Evolutionary conservation across 1,140 invertebrate genomes (phyloP).

Genomic region (Eueides isabella): DNA sequence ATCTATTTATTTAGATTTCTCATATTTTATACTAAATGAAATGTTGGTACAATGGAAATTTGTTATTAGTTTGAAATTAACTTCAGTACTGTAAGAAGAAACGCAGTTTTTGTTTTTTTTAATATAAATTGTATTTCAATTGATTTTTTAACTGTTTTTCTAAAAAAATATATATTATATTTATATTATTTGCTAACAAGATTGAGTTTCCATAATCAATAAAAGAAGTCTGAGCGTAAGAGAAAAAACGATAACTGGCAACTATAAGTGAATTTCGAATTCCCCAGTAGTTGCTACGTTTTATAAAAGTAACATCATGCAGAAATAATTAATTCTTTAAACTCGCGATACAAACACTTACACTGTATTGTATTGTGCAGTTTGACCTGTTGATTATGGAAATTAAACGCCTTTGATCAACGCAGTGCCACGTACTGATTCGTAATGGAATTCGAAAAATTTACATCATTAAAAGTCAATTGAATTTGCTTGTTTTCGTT

Average conservation of each 20-base stretch:
- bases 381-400: slow-evolving; percentile 59
- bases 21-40: not conserved
- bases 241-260: not conserved
- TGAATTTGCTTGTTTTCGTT: slow-evolving; percentile 70
- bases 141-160: no score
- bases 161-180: no score
- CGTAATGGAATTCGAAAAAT: slow-evolving; percentile 70
- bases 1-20: slow-evolving; percentile 25
- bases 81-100: not conserved
- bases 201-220: not conserved
- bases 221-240: not conserved
- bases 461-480: slow-evolving; percentile 73
- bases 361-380: slow-evolving; percentile 26
- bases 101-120: no score
- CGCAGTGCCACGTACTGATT: slow-evolving; percentile 47
- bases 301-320: not conserved
- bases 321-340: slow-evolving; percentile 8
- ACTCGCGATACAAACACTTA: slow-evolving; percentile 5
- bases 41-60: not conserved
- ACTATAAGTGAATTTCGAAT: not conserved
- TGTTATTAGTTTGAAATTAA: no score
- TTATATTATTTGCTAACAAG: no score
- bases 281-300: not conserved
- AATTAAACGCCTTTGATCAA: slow-evolving; percentile 68
- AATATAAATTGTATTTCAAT: no score